These are phyloP conservation scores for Colostygia pectinataria DNA, from an alignment of 2,888 invertebrate species.

Conservation along the genomic window DNA sequence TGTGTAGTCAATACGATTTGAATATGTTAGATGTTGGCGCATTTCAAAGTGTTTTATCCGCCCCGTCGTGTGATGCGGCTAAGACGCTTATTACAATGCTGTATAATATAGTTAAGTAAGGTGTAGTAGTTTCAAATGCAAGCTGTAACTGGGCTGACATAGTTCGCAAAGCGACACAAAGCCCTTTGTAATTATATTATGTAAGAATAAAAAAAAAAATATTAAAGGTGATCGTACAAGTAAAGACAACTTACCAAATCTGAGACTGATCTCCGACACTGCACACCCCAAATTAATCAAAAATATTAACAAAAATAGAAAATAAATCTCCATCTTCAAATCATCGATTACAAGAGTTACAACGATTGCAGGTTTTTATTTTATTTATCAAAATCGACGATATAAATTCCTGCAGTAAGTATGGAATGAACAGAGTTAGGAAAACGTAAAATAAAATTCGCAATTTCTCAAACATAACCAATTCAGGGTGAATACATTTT, in stretches of 20 bases:
- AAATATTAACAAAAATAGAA: slow-evolving; percentile 52
- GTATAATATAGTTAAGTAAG: too few species aligned
- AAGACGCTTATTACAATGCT: too few species aligned
- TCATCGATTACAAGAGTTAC: slow-evolving; percentile 48
- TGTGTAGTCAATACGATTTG: too few species aligned
- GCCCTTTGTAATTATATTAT: too few species aligned
- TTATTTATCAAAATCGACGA: slow-evolving; percentile 66
- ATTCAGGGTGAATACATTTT: slow-evolving; percentile 24
- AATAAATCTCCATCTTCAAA: slow-evolving; percentile 41
- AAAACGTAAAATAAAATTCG: slow-evolving; percentile 69
- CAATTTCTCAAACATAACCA: slow-evolving; percentile 64
- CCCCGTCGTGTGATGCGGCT: too few species aligned
- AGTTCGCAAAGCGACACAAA: too few species aligned
- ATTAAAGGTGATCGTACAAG: too few species aligned
- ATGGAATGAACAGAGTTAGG: slow-evolving; percentile 66
- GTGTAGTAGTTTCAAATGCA: too few species aligned
- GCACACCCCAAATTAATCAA: slow-evolving; percentile 59
- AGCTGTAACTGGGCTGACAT: too few species aligned
- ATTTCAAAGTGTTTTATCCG: too few species aligned
- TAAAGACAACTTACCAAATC: slow-evolving; percentile 63
- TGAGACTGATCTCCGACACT: slow-evolving; percentile 61
- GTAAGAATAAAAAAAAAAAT: too few species aligned
- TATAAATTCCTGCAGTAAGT: slow-evolving; percentile 72
- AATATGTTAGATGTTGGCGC: too few species aligned
- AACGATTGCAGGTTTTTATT: slow-evolving; percentile 54